Conservation (phyloP, 2,888 invertebrate genomes). For the Drosophila prostipennis region DNA sequence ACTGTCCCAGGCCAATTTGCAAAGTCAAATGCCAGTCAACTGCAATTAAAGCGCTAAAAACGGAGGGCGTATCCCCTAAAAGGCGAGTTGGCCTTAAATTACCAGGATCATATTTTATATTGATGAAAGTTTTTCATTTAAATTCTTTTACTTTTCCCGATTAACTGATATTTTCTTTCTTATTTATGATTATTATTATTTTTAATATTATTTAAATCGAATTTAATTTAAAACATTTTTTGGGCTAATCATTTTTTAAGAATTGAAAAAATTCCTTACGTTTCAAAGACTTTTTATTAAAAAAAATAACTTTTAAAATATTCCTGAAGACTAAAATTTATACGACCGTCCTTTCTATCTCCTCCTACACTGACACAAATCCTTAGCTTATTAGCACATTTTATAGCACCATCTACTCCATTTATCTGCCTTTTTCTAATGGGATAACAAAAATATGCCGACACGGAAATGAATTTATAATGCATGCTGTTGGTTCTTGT, state of each 20-base stretch:
- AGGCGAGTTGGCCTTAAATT: slow-evolving; percentile 1
- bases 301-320: neutral
- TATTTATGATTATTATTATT: too few relatives aligned
- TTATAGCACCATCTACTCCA: slow-evolving; percentile 59
- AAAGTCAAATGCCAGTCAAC: slow-evolving; percentile 77
- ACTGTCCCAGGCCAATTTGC: slow-evolving; percentile 66
- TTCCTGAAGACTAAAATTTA: too few relatives aligned
- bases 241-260: too few relatives aligned
- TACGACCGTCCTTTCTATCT: slow-evolving; percentile 1
- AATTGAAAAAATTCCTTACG: too few relatives aligned
- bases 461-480: slow-evolving; percentile 77
- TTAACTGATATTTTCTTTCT: too few relatives aligned
- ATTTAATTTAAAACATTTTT: too few relatives aligned
- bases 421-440: slow-evolving; percentile 25
- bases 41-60: slow-evolving; percentile 72
- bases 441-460: slow-evolving; percentile 41
- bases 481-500: slow-evolving; percentile 52
- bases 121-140: neutral
- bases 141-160: too few relatives aligned
- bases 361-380: slow-evolving; percentile 57
- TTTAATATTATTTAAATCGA: too few relatives aligned
- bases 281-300: too few relatives aligned
- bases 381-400: slow-evolving; percentile 73
- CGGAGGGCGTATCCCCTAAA: slow-evolving; percentile 18
- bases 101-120: neutral